Conservation (phyloP, 2,113 vertebrate species). For the Pteruthius melanotis region DNA sequence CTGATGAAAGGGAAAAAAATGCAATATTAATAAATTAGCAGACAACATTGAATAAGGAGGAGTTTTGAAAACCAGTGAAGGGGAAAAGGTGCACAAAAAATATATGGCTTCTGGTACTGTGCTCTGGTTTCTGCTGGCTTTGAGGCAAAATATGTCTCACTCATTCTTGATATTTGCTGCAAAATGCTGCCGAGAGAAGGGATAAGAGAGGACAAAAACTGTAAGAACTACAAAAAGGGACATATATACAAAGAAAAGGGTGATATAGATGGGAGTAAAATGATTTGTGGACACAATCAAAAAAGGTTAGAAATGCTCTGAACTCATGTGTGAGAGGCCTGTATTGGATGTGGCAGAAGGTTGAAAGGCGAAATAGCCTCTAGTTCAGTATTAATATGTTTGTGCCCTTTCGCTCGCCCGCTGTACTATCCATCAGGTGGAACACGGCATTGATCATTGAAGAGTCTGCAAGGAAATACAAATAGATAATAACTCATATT, state of each 20-base stretch:
- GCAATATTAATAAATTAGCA: neutral
- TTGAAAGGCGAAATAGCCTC: neutral
- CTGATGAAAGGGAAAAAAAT: neutral
- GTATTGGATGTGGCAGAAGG: rapidly evolving
- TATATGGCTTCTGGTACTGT: neutral
- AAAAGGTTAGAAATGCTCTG: neutral
- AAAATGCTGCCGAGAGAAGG: neutral
- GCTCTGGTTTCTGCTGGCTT: neutral
- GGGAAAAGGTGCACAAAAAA: neutral
- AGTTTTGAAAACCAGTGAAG: neutral
- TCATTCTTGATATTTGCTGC: neutral
- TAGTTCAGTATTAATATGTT: neutral
- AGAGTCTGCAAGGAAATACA: neutral
- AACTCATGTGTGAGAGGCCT: neutral
- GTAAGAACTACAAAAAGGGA: neutral
- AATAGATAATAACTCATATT: neutral
- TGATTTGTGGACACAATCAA: rapidly evolving
- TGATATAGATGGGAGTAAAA: neutral
- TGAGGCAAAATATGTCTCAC: neutral
- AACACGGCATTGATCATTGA: neutral
- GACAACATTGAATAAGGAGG: neutral
- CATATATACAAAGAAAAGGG: neutral
- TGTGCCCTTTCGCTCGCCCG: neutral
- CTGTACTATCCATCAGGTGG: neutral
- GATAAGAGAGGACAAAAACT: neutral